These are phyloP conservation scores for Eumacrocentrus americanus DNA, from an alignment of 2,888 invertebrate species.

Conservation along the genomic window DNA sequence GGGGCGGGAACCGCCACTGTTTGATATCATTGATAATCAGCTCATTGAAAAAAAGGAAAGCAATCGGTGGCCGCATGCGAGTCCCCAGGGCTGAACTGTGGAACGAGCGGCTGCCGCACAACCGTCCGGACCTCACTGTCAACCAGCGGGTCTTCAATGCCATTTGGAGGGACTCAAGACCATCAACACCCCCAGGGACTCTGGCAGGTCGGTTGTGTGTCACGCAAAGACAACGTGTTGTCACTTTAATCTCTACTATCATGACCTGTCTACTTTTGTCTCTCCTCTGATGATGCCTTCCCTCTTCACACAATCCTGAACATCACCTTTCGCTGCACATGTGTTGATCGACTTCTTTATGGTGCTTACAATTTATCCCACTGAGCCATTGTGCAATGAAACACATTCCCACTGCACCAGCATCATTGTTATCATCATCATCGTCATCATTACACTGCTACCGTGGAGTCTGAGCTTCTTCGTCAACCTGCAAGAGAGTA, in stretches of 20 bases:
- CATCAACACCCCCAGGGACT: constrained; percentile 40
- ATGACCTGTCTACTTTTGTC: background rate
- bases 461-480: background rate
- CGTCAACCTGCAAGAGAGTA: too few species aligned
- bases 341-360: background rate
- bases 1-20: background rate
- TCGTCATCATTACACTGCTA: background rate
- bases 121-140: constrained; percentile 29
- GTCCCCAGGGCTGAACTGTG: constrained; percentile 50
- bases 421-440: background rate
- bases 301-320: background rate
- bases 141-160: constrained; percentile 30
- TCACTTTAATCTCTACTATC: constrained; percentile 5
- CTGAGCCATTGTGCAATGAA: background rate
- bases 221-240: constrained; percentile 23
- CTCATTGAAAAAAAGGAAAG: background rate
- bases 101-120: constrained; percentile 44
- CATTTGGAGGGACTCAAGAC: constrained; percentile 43
- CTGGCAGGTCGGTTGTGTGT: constrained; percentile 51
- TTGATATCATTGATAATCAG: background rate
- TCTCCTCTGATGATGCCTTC: background rate
- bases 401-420: background rate
- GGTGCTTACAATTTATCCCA: background rate
- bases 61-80: constrained; percentile 49
- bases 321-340: background rate